phyloP scores from a whole-genome alignment of 2,797 vertebrate species.

The Alauda arvensis region DNA sequence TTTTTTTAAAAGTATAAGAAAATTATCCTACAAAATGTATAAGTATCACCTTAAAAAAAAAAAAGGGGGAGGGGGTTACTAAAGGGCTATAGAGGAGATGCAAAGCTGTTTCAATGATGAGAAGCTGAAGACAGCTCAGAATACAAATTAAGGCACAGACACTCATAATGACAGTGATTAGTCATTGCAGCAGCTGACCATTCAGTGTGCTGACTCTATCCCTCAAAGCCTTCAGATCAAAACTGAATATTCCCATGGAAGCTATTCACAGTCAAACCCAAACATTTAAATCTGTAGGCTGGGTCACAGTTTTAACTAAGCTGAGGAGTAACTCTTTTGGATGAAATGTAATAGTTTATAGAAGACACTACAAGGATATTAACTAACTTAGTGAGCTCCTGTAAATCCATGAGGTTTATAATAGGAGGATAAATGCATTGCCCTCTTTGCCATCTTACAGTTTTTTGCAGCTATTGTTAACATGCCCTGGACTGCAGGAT shows the following conservation, averaged over 20 bases:
- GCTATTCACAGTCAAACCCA: neutral
- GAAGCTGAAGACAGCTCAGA: neutral
- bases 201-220: neutral
- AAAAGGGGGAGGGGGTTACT: accelerated
- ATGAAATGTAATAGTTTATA: neutral
- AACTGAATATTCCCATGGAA: neutral
- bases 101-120: neutral
- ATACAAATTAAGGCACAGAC: neutral
- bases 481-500: neutral
- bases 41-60: neutral
- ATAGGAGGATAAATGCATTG: neutral
- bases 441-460: neutral
- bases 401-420: neutral
- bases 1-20: neutral
- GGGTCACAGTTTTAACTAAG: neutral
- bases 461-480: neutral
- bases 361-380: accelerated
- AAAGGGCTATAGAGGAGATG: neutral
- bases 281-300: neutral
- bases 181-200: neutral
- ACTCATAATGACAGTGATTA: neutral
- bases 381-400: neutral
- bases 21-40: neutral
- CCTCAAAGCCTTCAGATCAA: neutral
- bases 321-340: neutral